Conservation (phyloP, 2,797 vertebrate genomes). For the Forpus xanthops region DNA sequence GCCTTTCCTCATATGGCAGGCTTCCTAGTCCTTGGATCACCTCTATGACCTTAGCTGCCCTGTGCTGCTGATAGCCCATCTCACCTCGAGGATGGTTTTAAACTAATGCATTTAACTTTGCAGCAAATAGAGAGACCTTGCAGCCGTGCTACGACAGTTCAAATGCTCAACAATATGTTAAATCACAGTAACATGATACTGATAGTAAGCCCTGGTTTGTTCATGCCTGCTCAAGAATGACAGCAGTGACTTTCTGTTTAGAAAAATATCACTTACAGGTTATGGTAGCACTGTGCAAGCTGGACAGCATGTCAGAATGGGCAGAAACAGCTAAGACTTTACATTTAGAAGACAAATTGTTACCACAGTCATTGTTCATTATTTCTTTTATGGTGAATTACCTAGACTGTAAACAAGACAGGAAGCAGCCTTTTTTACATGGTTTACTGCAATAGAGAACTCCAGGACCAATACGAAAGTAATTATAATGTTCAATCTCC, state of each 20-base stretch:
- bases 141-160: background rate
- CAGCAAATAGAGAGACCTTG: background rate
- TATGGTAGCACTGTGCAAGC: background rate
- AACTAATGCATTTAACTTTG: background rate
- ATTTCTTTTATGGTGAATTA: background rate
- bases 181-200: background rate
- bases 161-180: background rate
- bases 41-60: background rate
- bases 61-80: background rate
- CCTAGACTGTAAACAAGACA: background rate
- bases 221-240: background rate
- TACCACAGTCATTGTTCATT: background rate
- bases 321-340: background rate
- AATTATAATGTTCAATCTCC: background rate
- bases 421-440: background rate
- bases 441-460: background rate
- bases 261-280: background rate
- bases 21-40: background rate
- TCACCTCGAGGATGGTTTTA: background rate
- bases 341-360: background rate
- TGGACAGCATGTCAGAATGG: background rate
- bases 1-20: background rate
- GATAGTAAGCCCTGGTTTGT: background rate
- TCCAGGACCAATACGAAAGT: rapidly evolving
- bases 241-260: background rate